Base-by-base conservation (phyloP, 2,888 invertebrate genomes). In the Aleiodes alternator region DNA sequence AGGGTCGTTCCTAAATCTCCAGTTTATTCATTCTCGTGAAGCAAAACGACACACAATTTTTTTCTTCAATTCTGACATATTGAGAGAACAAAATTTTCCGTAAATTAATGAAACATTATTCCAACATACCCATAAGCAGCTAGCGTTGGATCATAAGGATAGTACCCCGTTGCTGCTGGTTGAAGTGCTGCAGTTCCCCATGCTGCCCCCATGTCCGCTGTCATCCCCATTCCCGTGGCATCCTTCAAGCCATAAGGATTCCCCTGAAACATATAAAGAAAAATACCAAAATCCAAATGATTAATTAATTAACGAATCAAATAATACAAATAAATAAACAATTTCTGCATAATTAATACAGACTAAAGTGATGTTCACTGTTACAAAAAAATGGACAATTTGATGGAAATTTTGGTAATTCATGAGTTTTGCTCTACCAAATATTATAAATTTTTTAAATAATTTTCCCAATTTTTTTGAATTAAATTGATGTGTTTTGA, bases 141-240 rank as follows among this genome's bases (percentile, higher is more conserved):
- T 85, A 96, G 93, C 90, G 97, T 95, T 77, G 97, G 96, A 92
- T 97, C 97, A 91, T 97, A 97, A 82, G 96, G 96, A 92, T 97
- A 96, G 92, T 97, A 97, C 87, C 96, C 96, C 80, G 96, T 95
- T 81, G 96, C 95, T 77, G 89, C 88, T 88, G 97, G 96, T 90
- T 97, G 96, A 75, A 97, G 92, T 78, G 96, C 96, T 78, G 96
- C 96, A 80, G 96, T 96, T 84, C 96, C 96, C 97, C 97, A 97
- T 84, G 96, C 96, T 79, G 95, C 94, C 78, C 89, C 88, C 96
- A 96, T 96, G 90, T 97, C 97, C 72, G 96, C 94, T 86, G 95
- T 94, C 86, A 95, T 93, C 80, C 92, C 92, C 90, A 96, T 94
- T 80, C 94, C 92, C 86, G 89, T 89, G 82, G 89, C 88, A 88